These are phyloP conservation scores for Cinclus mexicanus DNA, from an alignment of 2,113 vertebrate species.

Conservation along the genomic window DNA sequence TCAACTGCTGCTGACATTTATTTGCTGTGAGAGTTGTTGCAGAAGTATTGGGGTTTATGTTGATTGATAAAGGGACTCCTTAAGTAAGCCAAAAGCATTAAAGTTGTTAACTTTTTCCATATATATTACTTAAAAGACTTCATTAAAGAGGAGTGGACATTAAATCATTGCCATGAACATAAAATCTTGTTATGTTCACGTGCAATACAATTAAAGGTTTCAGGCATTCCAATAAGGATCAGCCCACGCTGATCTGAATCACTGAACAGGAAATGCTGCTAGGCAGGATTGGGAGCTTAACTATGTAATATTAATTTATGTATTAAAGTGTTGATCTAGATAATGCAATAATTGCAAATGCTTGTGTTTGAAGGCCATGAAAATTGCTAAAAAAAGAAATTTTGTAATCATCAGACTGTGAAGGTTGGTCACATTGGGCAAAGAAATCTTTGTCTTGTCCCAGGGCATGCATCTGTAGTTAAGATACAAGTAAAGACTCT, in stretches of 20 bases:
- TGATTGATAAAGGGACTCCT: background rate
- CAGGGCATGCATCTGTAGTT: background rate
- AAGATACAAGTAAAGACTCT: background rate
- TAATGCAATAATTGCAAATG: slow-evolving; percentile 11
- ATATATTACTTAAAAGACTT: background rate
- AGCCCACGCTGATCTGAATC: slow-evolving; percentile 45
- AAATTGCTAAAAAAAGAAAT: background rate
- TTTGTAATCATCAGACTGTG: background rate
- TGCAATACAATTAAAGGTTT: slow-evolving; percentile 38
- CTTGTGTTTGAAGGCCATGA: background rate
- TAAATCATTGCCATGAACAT: background rate
- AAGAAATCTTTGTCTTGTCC: background rate
- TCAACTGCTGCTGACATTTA: background rate
- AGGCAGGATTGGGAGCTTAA: slow-evolving; percentile 11
- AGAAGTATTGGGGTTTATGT: slow-evolving; percentile 16
- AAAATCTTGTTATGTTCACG: background rate
- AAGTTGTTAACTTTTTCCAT: background rate
- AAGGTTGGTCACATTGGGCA: background rate
- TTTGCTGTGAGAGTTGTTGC: background rate
- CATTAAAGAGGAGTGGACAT: background rate
- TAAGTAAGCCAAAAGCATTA: background rate
- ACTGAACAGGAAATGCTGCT: slow-evolving; percentile 58
- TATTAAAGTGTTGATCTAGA: slow-evolving; percentile 20
- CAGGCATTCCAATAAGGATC: slow-evolving; percentile 46
- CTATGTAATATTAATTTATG: slow-evolving; percentile 36